Percentiles rank a stretch among this genome's conserved stretches.
Evolutionary conservation across 2,888 invertebrate species (phyloP).

Genomic region (Parasteatoda lunata): DNA sequence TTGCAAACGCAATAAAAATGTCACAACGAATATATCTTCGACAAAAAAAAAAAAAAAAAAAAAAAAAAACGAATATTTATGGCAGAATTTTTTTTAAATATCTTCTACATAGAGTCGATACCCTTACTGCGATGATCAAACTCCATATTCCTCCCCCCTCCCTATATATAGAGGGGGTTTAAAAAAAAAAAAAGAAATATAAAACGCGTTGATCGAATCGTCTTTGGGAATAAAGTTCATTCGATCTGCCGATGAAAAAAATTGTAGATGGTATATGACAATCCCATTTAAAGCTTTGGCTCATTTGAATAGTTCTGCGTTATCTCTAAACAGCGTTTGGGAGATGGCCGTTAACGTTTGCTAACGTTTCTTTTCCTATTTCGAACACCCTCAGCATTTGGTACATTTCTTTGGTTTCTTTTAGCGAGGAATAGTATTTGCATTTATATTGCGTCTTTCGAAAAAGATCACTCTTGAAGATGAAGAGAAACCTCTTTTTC

Average conservation of each 20-base stretch:
- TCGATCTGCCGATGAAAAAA: slow-evolving; percentile 16
- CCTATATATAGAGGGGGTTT: no score
- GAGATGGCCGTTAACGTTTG: slow-evolving; percentile 1
- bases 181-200: no score
- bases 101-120: slow-evolving; percentile 31
- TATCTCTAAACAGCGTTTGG: slow-evolving; percentile 18
- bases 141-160: not conserved
- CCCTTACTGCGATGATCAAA: slow-evolving; percentile 6
- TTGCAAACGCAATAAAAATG: slow-evolving; percentile 46
- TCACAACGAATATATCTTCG: slow-evolving; percentile 28
- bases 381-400: not conserved
- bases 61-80: slow-evolving; percentile 24
- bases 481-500: slow-evolving; percentile 8
- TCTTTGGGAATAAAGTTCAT: slow-evolving; percentile 15
- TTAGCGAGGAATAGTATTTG: slow-evolving; percentile 25
- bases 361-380: not conserved
- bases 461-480: slow-evolving; percentile 14
- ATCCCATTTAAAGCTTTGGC: slow-evolving; percentile 25
- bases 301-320: slow-evolving; percentile 52
- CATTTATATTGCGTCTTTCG: slow-evolving; percentile 46
- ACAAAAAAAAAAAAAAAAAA: not conserved
- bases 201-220: slow-evolving; percentile 13
- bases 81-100: slow-evolving; percentile 4
- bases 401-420: not conserved
- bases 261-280: slow-evolving; percentile 11